phyloP scores from a whole-genome alignment of 1,140 invertebrate species.

The Chironomus striatipennis region DNA sequence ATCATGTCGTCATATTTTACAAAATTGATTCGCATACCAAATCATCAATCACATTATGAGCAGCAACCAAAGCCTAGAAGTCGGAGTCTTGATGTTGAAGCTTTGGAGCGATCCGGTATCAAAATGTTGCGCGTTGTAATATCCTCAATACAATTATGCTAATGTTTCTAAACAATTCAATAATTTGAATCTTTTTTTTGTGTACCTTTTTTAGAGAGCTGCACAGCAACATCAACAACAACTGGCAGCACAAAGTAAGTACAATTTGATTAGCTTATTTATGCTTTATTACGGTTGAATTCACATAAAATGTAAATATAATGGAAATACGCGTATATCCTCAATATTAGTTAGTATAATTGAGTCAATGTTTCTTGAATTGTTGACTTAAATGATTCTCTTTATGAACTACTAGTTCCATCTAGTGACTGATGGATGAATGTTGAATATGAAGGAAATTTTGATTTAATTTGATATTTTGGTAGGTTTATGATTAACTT shows the following conservation, averaged over 20 bases:
- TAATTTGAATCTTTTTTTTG: constrained; percentile 31
- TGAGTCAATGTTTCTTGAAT: too few relatives aligned
- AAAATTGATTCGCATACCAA: constrained; percentile 40
- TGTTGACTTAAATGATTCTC: too few relatives aligned
- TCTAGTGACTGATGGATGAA: too few relatives aligned
- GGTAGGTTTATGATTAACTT: too few relatives aligned
- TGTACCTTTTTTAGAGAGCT: constrained; percentile 49
- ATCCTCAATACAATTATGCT: constrained; percentile 26
- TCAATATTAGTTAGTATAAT: too few relatives aligned
- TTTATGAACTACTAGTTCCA: too few relatives aligned
- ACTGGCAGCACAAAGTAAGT: constrained; percentile 51
- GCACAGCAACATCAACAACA: constrained; percentile 54
- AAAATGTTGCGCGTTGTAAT: constrained; percentile 42
- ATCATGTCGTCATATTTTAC: background rate
- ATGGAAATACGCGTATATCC: too few relatives aligned
- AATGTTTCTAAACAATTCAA: constrained; percentile 20
- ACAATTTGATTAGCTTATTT: background rate
- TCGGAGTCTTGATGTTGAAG: constrained; percentile 65
- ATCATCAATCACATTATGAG: constrained; percentile 35
- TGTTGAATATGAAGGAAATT: too few relatives aligned
- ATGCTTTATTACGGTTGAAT: background rate
- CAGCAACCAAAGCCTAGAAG: constrained; percentile 42
- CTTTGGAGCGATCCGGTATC: constrained; percentile 61
- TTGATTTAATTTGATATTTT: too few relatives aligned
- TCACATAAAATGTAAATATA: background rate